Evolutionary conservation across 2,113 vertebrate genomes (phyloP), one percentile per base, ranked within the genome.

Genomic region (Pelmatolapia mariae): DNA sequence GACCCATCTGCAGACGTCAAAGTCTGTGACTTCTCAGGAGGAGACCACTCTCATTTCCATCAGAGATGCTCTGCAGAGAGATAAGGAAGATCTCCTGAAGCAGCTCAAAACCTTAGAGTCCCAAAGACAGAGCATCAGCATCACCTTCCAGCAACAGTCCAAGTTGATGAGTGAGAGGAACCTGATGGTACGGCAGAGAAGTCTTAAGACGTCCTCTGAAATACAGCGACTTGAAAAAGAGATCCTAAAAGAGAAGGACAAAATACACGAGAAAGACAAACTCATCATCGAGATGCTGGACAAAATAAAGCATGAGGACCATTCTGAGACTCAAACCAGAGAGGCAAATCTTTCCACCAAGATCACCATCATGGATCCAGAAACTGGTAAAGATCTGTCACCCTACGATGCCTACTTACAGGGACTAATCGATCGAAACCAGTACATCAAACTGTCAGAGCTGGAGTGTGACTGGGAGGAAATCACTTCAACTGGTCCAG

Each of bases 401-500:
- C 98, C 99, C 0, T 99, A 99, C 0, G 98, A 99, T 12, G 98
- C 99, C 80, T 99, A 99, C 50, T 73, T 97, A 84, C 93, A 95
- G 85, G 98, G 98, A 10, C 92, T 99, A 84, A 98, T 99, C 38
- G 97, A 98, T 86, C 95, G 98, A 9, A 91, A 94, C 40, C 97
- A 99, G 87, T 99, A 99, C 89, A 97, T 99, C 36, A 96, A 98
- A 36, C 94, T 99, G 84, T 97, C 98, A 24, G 97, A 98, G 89
- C 95, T 99, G 19, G 98, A 99, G 89, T 99, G 98, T 6, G 98
- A 99, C 94, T 99, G 99, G 98, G 99, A 99, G 93, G 97, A 98
- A 93, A 89, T 98, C 57, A 98, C 97, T 68, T 98, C 97, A 15
- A 92, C 92, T 3, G 97, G 98, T 3, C 97, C 97, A 24, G 96